Evolutionary conservation across 2,888 invertebrate genomes (phyloP).

Genomic region (Scaptomyza polygonia): DNA sequence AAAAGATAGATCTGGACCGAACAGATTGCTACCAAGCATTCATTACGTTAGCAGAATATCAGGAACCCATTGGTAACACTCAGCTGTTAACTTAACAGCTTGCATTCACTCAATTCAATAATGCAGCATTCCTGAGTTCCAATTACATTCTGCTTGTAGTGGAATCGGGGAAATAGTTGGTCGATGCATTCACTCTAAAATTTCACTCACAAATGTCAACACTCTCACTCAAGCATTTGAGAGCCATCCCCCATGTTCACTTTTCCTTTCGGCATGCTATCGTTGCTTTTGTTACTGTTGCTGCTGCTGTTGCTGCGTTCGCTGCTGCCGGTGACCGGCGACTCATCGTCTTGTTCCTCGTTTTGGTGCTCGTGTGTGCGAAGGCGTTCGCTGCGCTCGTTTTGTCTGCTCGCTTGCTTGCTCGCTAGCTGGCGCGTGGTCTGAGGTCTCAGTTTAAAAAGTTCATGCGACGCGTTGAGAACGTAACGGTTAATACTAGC

Average conservation of each 20-base stretch:
- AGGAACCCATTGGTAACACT: background rate
- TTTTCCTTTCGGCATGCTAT: slow-evolving; percentile 22
- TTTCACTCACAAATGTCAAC: slow-evolving; percentile 18
- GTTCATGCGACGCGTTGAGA: slow-evolving; percentile 77
- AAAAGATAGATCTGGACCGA: background rate
- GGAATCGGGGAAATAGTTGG: too few species aligned
- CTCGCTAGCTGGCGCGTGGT: slow-evolving; percentile 49
- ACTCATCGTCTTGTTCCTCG: slow-evolving; percentile 44
- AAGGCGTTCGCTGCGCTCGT: slow-evolving; percentile 25
- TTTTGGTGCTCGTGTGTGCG: slow-evolving; percentile 27
- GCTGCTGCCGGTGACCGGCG: slow-evolving; percentile 56
- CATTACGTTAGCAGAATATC: background rate
- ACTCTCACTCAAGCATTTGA: slow-evolving; percentile 33
- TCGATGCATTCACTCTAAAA: background rate
- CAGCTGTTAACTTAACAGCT: background rate
- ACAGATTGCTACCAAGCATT: background rate
- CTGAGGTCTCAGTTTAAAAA: slow-evolving; percentile 73
- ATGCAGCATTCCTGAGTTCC: too few species aligned
- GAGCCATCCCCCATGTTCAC: slow-evolving; percentile 28
- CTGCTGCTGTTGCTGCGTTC: slow-evolving; percentile 24
- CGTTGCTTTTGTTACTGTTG: slow-evolving; percentile 15
- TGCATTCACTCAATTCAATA: background rate
- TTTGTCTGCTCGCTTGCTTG: slow-evolving; percentile 36
- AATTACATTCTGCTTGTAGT: too few species aligned
- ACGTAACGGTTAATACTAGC: slow-evolving; percentile 60